A percentile compares a stretch with the other conserved stretches of the same genome.
Evolutionary conservation across 2,888 invertebrate species (phyloP).

Genomic region (Eupelmus urozonus): DNA sequence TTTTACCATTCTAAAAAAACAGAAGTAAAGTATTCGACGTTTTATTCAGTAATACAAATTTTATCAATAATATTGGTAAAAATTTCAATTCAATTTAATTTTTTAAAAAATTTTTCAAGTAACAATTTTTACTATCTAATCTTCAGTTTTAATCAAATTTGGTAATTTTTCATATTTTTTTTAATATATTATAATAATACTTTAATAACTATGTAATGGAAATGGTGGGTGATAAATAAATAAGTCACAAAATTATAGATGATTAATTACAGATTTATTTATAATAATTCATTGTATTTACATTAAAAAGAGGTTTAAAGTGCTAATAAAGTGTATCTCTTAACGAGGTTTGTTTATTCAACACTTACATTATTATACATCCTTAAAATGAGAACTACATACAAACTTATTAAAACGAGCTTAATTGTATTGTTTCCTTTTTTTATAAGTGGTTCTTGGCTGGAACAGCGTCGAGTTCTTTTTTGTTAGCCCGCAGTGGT

Average conservation of each 20-base stretch:
- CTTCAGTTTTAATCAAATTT: too few relatives aligned
- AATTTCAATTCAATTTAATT: too few relatives aligned
- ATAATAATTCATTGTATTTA: conserved; percentile 60
- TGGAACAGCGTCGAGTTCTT: conserved; percentile 66
- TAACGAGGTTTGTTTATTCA: conserved; percentile 73
- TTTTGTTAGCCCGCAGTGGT: conserved; percentile 63
- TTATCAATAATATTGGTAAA: too few relatives aligned
- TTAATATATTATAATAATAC: not conserved
- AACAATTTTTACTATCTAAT: too few relatives aligned
- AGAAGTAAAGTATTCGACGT: too few relatives aligned
- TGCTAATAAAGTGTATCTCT: conserved; percentile 62
- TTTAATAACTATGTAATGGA: not conserved
- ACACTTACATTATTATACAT: conserved; percentile 74
- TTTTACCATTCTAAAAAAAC: too few relatives aligned
- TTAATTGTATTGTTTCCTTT: conserved; percentile 66
- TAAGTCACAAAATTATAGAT: conserved; percentile 6
- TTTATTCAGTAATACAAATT: too few relatives aligned
- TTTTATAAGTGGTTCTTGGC: conserved; percentile 66
- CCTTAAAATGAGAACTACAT: conserved; percentile 74
- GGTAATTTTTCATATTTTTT: too few relatives aligned
- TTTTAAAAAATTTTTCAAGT: too few relatives aligned
- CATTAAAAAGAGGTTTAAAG: conserved; percentile 58
- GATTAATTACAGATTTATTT: conserved; percentile 61
- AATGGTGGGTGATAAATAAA: conserved; percentile 13
- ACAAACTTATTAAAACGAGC: conserved; percentile 76